Percentiles rank a stretch among this genome's conserved stretches.
phyloP scores from a whole-genome alignment of 2,797 vertebrate species.

The Peromyscus eremicus region DNA sequence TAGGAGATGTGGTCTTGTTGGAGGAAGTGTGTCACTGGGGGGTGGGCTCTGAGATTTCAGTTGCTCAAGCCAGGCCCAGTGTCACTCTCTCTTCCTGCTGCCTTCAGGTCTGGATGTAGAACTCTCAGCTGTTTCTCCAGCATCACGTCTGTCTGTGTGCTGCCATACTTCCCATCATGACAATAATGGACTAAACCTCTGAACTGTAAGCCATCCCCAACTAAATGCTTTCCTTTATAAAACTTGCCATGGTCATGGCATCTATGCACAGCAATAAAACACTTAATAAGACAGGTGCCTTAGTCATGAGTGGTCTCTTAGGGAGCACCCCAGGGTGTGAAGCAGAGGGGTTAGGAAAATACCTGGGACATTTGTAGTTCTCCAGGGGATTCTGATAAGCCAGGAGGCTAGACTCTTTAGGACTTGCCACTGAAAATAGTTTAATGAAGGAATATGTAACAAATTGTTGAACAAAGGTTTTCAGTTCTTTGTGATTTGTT shows the following conservation, averaged over 20 bases:
- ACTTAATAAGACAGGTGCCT: not conserved
- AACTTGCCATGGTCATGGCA: not conserved
- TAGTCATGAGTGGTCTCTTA: not conserved
- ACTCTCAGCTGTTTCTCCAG: not conserved
- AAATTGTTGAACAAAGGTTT: constrained; percentile 1
- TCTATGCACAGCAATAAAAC: not conserved
- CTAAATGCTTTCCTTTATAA: not conserved
- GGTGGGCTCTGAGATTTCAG: not conserved
- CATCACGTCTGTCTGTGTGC: not conserved
- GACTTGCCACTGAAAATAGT: constrained; percentile 3
- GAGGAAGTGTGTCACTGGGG: not conserved
- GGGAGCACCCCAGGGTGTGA: not conserved
- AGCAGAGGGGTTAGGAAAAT: not conserved
- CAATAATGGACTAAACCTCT: not conserved
- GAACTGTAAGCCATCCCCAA: not conserved
- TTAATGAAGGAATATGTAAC: not conserved
- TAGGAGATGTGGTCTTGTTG: not conserved
- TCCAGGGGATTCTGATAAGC: not conserved
- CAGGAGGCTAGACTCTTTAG: not conserved
- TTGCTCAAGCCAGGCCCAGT: not conserved
- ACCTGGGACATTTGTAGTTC: not conserved
- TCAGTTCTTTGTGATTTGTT: not conserved
- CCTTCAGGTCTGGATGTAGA: not conserved
- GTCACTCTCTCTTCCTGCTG: not conserved
- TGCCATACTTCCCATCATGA: not conserved